A percentile compares a stretch with the other conserved stretches of the same genome.
Conservation (phyloP, 2,113 vertebrate species). For the Chinchilla lanigera region DNA sequence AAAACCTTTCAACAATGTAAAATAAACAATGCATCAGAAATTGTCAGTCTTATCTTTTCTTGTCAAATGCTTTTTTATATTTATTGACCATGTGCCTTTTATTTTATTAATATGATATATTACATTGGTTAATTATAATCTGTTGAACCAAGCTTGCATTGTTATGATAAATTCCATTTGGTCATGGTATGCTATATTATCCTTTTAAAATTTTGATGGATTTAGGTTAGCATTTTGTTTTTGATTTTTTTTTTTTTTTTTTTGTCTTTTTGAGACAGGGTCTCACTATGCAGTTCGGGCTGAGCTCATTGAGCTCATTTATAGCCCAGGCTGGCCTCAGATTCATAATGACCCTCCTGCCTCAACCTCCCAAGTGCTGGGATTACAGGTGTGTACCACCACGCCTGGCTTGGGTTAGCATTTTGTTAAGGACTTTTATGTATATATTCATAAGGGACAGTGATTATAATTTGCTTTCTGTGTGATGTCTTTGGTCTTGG, state of each 20-base stretch:
- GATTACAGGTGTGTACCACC: background rate
- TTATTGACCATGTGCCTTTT: background rate
- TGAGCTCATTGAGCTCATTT: background rate
- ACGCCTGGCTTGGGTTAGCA: background rate
- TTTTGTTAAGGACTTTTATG: background rate
- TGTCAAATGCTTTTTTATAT: background rate
- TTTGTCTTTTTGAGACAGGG: background rate
- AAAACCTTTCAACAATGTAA: background rate
- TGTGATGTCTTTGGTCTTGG: background rate
- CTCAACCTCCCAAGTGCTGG: background rate
- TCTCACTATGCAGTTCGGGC: background rate
- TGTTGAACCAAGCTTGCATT: background rate
- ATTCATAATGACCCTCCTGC: background rate
- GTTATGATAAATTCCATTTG: background rate
- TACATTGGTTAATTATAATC: background rate
- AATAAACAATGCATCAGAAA: background rate
- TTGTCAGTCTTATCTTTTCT: background rate
- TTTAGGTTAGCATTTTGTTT: background rate
- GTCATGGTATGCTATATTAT: background rate
- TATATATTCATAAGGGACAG: background rate
- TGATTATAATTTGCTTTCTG: background rate
- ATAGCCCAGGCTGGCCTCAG: background rate
- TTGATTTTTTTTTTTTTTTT: too few species aligned
- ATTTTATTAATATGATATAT: background rate
- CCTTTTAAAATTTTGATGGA: background rate